Evolutionary conservation across 1,140 invertebrate species (phyloP), one percentile per base, ranked within the genome.

Genomic region (Lepidostoma basale): DNA sequence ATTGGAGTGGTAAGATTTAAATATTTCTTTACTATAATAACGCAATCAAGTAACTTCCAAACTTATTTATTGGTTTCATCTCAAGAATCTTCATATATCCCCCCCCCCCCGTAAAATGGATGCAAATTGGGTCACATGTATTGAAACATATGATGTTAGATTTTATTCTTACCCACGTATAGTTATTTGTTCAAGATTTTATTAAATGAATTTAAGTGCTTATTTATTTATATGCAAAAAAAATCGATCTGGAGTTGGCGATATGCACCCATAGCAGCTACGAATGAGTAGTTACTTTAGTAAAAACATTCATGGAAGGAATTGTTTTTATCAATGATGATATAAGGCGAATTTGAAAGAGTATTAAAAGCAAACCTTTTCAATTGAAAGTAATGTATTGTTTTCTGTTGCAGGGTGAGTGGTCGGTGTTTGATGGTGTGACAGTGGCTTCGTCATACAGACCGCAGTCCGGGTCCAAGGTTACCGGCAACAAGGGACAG

Each of bases 371-470:
- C 8, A 54, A 54, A 6, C 4, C 16, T 16, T 54, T 8, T 45
- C 9, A 18, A 10, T 16, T 54, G 5, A 9, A 23, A 8, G 16
- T 5, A 26, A 54, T 8, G 6, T 8, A 54, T 10, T 22, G 22
- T 52, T 67, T 18, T 62, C 40, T 47, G 58, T 72, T 59, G 2
- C 22, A 72, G 70, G 70, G 70, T n/a, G 67, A 69, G 16, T 73
- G 70, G 70, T 73, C 70, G 18, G 68, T 69, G 39, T 73, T 69
- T 56, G 67, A 73, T 42, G 60, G 52, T 1, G 66, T 68, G 16
- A 60, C 70, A 3, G n/a, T 64, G 10, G 54, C 62, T 3, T 44
- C 66, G 10, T 58, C 45, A 8, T 49, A 59, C 30, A 65, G 47
- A 9, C 62, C 52, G 25, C 40, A 68, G 40, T 22, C 33, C 8